A percentile compares a stretch with the other conserved stretches of the same genome.
Evolutionary conservation across 2,797 vertebrate genomes (phyloP).

Genomic region (Falco peregrinus): DNA sequence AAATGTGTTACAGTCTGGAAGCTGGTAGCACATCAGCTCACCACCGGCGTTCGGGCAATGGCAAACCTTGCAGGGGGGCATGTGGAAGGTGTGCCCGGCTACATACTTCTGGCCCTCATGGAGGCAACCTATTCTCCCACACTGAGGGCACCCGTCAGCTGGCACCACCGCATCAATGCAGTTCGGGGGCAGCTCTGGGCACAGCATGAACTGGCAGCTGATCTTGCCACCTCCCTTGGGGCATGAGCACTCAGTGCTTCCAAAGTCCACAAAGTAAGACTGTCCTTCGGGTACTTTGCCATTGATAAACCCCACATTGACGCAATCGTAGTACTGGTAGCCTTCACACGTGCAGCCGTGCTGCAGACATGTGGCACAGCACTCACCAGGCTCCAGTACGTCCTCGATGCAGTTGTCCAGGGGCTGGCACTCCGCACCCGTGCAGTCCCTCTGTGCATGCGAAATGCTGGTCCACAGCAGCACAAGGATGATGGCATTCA

Average conservation of each 20-base stretch:
- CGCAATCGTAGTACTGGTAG: constrained; percentile 95
- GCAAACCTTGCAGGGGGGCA: constrained; percentile 88
- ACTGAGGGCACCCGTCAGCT: constrained; percentile 86
- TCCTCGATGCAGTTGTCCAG: constrained; percentile 90
- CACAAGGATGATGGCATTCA: constrained; percentile 56
- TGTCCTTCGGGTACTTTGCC: constrained; percentile 91
- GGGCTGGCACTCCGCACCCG: constrained; percentile 80
- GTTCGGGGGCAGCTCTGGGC: constrained; percentile 89
- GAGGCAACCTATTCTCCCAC: constrained; percentile 87
- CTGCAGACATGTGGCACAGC: constrained; percentile 86
- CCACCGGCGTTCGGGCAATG: constrained; percentile 90
- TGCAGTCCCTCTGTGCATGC: constrained; percentile 84
- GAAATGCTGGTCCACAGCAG: constrained; percentile 34
- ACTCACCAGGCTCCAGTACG: constrained; percentile 81
- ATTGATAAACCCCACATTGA: constrained; percentile 88
- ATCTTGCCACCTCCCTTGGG: constrained; percentile 90
- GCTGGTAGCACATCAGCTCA: constrained; percentile 89
- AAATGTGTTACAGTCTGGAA: constrained; percentile 80
- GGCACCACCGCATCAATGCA: constrained; percentile 87
- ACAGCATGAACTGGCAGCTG: constrained; percentile 93
- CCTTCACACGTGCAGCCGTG: constrained; percentile 91
- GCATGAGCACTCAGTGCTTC: constrained; percentile 94
- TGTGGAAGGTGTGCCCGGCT: constrained; percentile 89
- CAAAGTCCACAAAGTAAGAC: constrained; percentile 95
- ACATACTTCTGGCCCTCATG: constrained; percentile 83